phyloP scores from a whole-genome alignment of 2,888 invertebrate species.

The Rhagium mordax region DNA sequence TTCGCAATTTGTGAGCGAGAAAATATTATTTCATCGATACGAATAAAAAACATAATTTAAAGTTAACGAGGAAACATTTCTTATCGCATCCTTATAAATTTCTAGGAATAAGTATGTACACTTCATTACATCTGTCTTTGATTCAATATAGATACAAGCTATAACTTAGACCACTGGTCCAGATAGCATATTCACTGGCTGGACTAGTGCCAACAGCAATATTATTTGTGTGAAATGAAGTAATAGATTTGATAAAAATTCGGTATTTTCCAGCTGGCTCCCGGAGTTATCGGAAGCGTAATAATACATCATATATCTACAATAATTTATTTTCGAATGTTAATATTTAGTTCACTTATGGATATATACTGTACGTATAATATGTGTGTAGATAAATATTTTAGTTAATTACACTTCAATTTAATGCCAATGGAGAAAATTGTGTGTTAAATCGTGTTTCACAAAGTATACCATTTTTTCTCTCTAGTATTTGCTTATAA shows the following conservation, averaged over 20 bases:
- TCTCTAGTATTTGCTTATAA: not conserved
- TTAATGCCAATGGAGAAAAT: no score
- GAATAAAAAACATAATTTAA: no score
- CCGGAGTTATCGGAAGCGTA: not conserved
- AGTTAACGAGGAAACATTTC: not conserved
- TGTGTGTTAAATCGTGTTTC: not conserved
- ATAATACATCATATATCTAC: no score
- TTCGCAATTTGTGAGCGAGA: no score
- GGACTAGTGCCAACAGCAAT: constrained; percentile 14
- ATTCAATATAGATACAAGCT: not conserved
- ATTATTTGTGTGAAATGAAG: not conserved
- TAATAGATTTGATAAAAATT: constrained; percentile 19
- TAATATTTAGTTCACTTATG: no score
- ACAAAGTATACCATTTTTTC: not conserved
- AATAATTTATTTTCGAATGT: no score
- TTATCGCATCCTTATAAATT: not conserved
- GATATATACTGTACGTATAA: no score
- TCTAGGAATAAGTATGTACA: not conserved
- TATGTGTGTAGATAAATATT: no score
- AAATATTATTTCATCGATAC: no score
- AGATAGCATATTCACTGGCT: not conserved
- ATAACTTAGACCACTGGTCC: not conserved
- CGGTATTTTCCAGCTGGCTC: not conserved
- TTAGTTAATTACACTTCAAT: no score
- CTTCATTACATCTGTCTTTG: not conserved